Conservation (phyloP, 64 coral and sea anemone genomes). For the Montipora sp. region DNA sequence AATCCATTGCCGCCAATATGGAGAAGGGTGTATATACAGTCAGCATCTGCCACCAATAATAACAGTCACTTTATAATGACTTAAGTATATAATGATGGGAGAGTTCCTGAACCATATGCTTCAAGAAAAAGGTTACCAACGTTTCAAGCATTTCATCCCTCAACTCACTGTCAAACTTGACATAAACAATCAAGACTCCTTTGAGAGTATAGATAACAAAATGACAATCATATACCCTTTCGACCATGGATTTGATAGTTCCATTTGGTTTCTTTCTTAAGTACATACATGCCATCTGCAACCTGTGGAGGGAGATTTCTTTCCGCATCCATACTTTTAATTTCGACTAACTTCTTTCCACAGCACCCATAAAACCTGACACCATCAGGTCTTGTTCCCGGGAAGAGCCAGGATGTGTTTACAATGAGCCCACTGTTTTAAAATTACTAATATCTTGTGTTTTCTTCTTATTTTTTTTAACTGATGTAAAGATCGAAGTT, state of each 20-base stretch:
- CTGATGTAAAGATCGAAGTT: too few relatives aligned
- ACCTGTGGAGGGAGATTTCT: too few relatives aligned
- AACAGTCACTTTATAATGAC: slow-evolving; percentile 13
- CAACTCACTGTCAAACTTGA: slow-evolving; percentile 33
- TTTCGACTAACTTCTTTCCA: too few relatives aligned
- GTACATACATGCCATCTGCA: not conserved
- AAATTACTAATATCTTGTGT: too few relatives aligned
- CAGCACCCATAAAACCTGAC: too few relatives aligned
- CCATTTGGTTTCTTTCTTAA: slow-evolving; percentile 23
- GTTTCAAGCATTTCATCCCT: slow-evolving; percentile 19
- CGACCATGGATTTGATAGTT: slow-evolving; percentile 5
- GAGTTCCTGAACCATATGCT: slow-evolving; percentile 17
- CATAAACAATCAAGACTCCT: slow-evolving; percentile 13
- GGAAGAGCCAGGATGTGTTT: too few relatives aligned
- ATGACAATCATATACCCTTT: not conserved
- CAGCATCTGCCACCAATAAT: not conserved
- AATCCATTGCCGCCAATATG: too few relatives aligned
- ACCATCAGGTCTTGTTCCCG: too few relatives aligned
- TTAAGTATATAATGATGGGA: slow-evolving; percentile 22
- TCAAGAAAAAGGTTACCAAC: slow-evolving; percentile 7
- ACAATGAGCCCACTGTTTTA: too few relatives aligned
- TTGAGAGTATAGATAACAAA: slow-evolving; percentile 25
- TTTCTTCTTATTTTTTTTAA: too few relatives aligned
- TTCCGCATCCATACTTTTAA: too few relatives aligned
- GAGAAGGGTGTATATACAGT: not conserved